phyloP scores from a whole-genome alignment of 2,113 vertebrate species.

The Entelurus aequoreus region DNA sequence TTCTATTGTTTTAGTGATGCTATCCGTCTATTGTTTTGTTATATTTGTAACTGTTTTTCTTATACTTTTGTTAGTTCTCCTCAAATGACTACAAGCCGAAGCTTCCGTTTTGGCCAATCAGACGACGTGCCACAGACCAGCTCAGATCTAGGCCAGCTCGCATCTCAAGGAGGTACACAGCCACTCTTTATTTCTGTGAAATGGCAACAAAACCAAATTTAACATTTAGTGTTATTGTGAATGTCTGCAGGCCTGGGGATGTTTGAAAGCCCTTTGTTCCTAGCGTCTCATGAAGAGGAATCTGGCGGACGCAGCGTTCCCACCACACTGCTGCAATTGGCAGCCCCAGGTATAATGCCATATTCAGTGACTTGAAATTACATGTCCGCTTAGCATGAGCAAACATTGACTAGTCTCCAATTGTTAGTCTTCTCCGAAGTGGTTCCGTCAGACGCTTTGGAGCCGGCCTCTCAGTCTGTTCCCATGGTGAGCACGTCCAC shows the following conservation, averaged over 20 bases:
- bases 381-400: no score
- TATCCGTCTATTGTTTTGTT: not conserved
- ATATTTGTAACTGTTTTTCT: not conserved
- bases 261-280: constrained; percentile 87
- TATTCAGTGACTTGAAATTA: not conserved
- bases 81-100: constrained; percentile 87
- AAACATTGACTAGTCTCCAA: not conserved
- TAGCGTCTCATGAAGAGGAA: constrained; percentile 84
- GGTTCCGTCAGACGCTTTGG: constrained; percentile 75
- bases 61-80: constrained; percentile 75
- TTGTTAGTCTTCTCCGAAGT: constrained; percentile 78
- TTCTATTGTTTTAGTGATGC: not conserved
- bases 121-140: constrained; percentile 89
- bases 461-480: constrained; percentile 91
- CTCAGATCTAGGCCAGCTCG: constrained; percentile 89
- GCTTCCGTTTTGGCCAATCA: constrained; percentile 85
- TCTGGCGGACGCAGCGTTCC: constrained; percentile 88
- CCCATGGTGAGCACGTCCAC: constrained; percentile 92
- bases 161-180: constrained; percentile 89
- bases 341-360: constrained; percentile 75
- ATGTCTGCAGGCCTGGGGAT: constrained; percentile 82
- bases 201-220: not conserved
- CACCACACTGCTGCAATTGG: constrained; percentile 83
- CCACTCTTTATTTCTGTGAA: not conserved
- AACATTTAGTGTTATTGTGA: not conserved